phyloP scores from a whole-genome alignment of 2,888 invertebrate species.

The Lomographa bimaculata region DNA sequence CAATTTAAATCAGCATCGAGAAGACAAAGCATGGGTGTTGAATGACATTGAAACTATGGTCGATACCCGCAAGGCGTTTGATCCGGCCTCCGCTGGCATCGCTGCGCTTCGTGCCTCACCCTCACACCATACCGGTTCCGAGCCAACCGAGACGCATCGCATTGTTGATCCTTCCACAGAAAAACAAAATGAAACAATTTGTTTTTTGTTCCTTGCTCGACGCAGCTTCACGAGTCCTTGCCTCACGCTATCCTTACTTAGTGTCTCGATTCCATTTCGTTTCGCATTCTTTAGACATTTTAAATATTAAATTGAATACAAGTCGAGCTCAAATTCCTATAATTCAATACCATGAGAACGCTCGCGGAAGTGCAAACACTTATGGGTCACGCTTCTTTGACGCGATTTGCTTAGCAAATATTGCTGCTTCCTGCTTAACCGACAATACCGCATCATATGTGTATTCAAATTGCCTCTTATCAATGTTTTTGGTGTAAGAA shows the following conservation, averaged over 20 bases:
- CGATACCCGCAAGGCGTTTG: conserved; percentile 62
- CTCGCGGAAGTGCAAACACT: conserved; percentile 53
- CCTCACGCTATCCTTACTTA: conserved; percentile 46
- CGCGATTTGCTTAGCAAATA: conserved; percentile 68
- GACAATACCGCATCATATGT: conserved; percentile 14
- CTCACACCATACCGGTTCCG: conserved; percentile 67
- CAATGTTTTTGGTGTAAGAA: background rate
- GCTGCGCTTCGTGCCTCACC: conserved; percentile 38
- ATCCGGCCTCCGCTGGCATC: conserved; percentile 45
- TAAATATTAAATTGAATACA: conserved; percentile 21
- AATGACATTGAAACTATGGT: conserved; percentile 57
- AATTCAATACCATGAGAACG: conserved; percentile 38
- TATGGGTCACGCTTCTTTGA: conserved; percentile 60
- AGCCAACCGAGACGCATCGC: conserved; percentile 63
- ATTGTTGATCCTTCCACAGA: conserved; percentile 74
- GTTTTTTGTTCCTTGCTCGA: conserved; percentile 54
- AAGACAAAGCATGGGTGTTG: conserved; percentile 33
- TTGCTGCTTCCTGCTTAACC: conserved; percentile 50
- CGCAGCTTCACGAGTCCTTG: conserved; percentile 35
- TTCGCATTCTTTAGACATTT: conserved; percentile 21
- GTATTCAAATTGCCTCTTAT: background rate
- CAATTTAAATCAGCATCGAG: too few species aligned
- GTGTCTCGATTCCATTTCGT: conserved; percentile 39
- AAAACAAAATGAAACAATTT: conserved; percentile 74
- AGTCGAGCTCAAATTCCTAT: conserved; percentile 28